A percentile compares a stretch with the other conserved stretches of the same genome.
These are phyloP conservation scores for Drosophila rubida DNA, from an alignment of 2,888 invertebrate species.

Conservation along the genomic window DNA sequence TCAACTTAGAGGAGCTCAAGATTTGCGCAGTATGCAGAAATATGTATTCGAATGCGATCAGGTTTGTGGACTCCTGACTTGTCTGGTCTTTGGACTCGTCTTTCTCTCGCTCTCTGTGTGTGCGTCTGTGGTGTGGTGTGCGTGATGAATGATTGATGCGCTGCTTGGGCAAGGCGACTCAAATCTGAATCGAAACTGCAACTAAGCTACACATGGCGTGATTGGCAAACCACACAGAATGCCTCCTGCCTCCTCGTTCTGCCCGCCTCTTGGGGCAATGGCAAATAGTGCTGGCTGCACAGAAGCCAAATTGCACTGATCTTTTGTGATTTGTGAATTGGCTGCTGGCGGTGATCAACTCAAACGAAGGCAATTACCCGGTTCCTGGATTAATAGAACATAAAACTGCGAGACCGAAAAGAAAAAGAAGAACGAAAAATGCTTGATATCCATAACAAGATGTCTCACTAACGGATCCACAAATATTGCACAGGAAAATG, in stretches of 20 bases:
- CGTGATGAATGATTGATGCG: slow-evolving; percentile 79
- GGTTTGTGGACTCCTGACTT: slow-evolving; percentile 29
- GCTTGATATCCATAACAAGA: slow-evolving; percentile 53
- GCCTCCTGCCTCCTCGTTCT: slow-evolving; percentile 19
- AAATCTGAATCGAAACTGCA: slow-evolving; percentile 74
- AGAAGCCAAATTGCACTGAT: slow-evolving; percentile 82
- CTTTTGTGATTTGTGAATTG: slow-evolving; percentile 57
- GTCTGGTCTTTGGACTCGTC: slow-evolving; percentile 13
- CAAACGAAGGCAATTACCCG: slow-evolving; percentile 61
- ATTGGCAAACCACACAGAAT: slow-evolving; percentile 69
- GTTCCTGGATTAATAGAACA: slow-evolving; percentile 49
- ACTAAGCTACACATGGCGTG: slow-evolving; percentile 79
- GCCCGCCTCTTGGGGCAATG: slow-evolving; percentile 3
- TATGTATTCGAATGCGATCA: slow-evolving; percentile 2
- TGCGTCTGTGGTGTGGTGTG: slow-evolving; percentile 38
- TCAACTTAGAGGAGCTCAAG: not conserved
- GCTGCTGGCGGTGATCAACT: slow-evolving; percentile 50
- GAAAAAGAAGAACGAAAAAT: slow-evolving; percentile 10
- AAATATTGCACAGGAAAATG: slow-evolving; percentile 33
- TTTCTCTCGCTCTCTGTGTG: not conserved
- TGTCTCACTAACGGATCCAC: slow-evolving; percentile 61
- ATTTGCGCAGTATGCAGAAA: not conserved
- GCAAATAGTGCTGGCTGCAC: slow-evolving; percentile 73
- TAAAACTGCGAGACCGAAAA: slow-evolving; percentile 22
- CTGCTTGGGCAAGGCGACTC: slow-evolving; percentile 72